A percentile compares a stretch with the other conserved stretches of the same genome.
Conservation (phyloP, 2,797 vertebrate species). For the Geotrypetes seraphini region DNA sequence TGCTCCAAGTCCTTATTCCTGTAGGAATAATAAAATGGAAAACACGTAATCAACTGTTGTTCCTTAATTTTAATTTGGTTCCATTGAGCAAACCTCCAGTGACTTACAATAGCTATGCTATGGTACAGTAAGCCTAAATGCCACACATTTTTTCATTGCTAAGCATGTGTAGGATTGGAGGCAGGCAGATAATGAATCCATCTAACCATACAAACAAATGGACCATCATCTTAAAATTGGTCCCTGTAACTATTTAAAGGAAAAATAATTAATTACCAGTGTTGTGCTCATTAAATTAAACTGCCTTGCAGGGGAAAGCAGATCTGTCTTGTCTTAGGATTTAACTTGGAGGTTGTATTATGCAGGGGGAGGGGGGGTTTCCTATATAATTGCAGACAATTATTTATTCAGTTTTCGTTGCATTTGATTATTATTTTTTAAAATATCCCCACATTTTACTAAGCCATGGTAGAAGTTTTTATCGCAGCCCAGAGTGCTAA, state of each 20-base stretch:
- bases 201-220: slow-evolving; percentile 21
- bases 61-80: slow-evolving; percentile 31
- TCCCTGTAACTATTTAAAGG: slow-evolving; percentile 21
- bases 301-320: slow-evolving; percentile 2
- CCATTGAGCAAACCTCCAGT: slow-evolving; percentile 14
- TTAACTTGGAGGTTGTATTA: background rate
- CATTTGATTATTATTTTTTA: too few species aligned
- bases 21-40: slow-evolving; percentile 19
- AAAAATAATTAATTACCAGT: slow-evolving; percentile 13
- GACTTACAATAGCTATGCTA: background rate
- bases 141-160: background rate
- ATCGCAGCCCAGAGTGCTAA: too few species aligned
- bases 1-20: slow-evolving; percentile 9
- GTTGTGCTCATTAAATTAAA: slow-evolving; percentile 15
- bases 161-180: background rate
- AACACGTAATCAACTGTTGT: slow-evolving; percentile 12
- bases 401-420: too few species aligned
- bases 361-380: too few species aligned
- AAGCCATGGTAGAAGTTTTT: too few species aligned
- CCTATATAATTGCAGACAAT: background rate
- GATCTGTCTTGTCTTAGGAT: slow-evolving; percentile 13
- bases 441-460: too few species aligned
- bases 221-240: slow-evolving; percentile 24
- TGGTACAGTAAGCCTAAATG: background rate
- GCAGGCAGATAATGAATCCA: slow-evolving; percentile 17